A percentile compares a stretch with the other conserved stretches of the same genome.
Conservation (phyloP, 2,888 invertebrate species). For the Fragum whitleyi region DNA sequence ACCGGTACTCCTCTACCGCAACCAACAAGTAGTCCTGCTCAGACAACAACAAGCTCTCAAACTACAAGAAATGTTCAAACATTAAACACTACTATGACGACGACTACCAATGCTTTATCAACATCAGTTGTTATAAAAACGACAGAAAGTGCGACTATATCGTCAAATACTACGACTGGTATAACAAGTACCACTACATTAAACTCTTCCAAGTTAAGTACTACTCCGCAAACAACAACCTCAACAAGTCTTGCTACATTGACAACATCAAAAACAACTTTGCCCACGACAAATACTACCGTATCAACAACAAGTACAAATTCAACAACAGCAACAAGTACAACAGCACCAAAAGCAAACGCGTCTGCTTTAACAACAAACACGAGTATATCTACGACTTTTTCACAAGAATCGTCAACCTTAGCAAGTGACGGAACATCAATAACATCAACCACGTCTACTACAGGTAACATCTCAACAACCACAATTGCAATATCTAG, state of each 20-base stretch:
- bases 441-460: background rate
- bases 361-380: constrained; percentile 34
- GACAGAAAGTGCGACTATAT: too few species aligned
- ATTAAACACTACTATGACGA: background rate
- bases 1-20: background rate
- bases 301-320: background rate
- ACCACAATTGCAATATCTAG: background rate
- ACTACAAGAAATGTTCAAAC: background rate
- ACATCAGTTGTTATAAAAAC: too few species aligned
- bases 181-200: too few species aligned
- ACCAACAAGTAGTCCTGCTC: background rate
- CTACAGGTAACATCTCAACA: background rate
- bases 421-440: background rate
- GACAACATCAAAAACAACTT: background rate
- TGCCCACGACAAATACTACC: background rate
- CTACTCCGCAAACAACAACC: too few species aligned
- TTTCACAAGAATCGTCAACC: constrained; percentile 6
- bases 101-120: too few species aligned
- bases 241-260: background rate
- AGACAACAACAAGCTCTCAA: background rate
- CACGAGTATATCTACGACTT: constrained; percentile 28
- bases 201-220: too few species aligned
- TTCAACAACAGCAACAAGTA: background rate
- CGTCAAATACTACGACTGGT: too few species aligned
- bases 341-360: constrained; percentile 19